Conservation (phyloP, 2,888 invertebrate species). For the Volucella inanis region DNA sequence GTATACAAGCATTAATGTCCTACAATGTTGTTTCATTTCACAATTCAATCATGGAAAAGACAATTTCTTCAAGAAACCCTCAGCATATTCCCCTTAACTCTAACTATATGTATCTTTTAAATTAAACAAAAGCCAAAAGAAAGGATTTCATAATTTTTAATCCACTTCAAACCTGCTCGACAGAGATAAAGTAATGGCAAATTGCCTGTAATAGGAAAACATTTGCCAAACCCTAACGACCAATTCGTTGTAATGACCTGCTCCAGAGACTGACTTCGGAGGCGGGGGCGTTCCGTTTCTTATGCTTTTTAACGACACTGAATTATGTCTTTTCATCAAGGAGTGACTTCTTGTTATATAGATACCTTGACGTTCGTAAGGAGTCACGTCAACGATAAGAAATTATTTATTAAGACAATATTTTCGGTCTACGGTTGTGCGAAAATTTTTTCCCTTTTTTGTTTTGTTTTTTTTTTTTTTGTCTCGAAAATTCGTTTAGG, state of each 20-base stretch:
- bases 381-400: constrained; percentile 57
- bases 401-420: constrained; percentile 64
- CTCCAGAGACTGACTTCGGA: background rate
- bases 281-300: constrained; percentile 9
- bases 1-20: background rate
- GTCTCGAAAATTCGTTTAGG: no score
- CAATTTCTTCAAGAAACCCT: background rate
- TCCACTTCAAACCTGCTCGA: constrained; percentile 52
- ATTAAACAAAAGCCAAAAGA: background rate
- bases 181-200: constrained; percentile 57
- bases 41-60: constrained; percentile 18
- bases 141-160: constrained; percentile 67
- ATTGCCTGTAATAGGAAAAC: constrained; percentile 63
- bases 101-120: background rate
- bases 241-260: constrained; percentile 46
- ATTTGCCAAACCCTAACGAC: constrained; percentile 71
- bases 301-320: constrained; percentile 55
- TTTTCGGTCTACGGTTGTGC: constrained; percentile 25
- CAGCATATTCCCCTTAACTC: no score
- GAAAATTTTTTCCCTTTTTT: constrained; percentile 4
- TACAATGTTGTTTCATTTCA: constrained; percentile 29
- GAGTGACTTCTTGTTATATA: constrained; percentile 29
- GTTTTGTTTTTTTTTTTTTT: no score
- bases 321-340: constrained; percentile 56
- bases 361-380: constrained; percentile 42